Percentiles rank a stretch among this genome's conserved stretches.
These are phyloP conservation scores for Oeneis ivallda DNA, from an alignment of 2,888 invertebrate species.

Conservation along the genomic window DNA sequence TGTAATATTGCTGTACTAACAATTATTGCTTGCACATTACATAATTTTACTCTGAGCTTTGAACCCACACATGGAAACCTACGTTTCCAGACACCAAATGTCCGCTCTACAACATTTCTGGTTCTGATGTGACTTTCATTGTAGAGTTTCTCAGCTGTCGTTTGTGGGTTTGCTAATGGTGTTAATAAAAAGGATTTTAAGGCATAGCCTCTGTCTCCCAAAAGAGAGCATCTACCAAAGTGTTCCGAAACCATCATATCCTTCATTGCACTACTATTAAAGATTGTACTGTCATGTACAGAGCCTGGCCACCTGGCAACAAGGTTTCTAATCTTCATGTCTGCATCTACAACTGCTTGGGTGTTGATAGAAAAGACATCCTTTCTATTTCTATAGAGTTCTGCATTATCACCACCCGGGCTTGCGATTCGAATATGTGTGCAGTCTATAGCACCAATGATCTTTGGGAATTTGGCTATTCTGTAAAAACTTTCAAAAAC, in stretches of 20 bases:
- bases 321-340: background rate
- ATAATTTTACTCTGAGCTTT: background rate
- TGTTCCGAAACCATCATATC: background rate
- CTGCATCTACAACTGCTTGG: too few species aligned
- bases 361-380: too few species aligned
- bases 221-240: background rate
- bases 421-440: background rate
- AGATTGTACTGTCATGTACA: background rate
- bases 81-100: background rate
- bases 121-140: too few species aligned
- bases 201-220: background rate
- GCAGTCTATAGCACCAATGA: background rate
- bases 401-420: background rate
- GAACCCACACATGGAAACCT: background rate
- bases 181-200: background rate
- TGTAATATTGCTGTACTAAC: too few species aligned
- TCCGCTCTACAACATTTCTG: background rate
- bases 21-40: background rate
- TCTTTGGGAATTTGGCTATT: background rate
- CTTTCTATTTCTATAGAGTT: too few species aligned
- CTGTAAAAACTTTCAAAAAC: background rate
- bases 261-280: background rate
- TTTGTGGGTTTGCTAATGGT: background rate
- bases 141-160: background rate
- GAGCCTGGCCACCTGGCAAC: background rate